A percentile compares a stretch with the other conserved stretches of the same genome.
phyloP scores from a whole-genome alignment of 2,888 invertebrate species.

The Dyspetes luteomarginatus region DNA sequence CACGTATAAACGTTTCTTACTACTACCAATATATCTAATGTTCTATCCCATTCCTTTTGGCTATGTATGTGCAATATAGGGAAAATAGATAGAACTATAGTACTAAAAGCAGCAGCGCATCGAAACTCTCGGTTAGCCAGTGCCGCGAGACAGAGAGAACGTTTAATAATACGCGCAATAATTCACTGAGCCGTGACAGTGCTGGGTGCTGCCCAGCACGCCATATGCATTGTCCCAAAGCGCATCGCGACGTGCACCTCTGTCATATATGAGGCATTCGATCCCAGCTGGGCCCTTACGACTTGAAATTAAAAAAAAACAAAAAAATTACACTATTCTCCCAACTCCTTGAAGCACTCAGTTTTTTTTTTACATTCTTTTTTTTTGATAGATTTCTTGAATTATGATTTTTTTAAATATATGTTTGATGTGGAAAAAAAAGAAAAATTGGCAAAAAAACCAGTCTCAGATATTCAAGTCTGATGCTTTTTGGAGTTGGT shows the following conservation, averaged over 20 bases:
- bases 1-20: conserved; percentile 6
- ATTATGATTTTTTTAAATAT: no score
- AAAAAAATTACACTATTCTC: no score
- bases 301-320: no score
- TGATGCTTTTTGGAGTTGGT: no score
- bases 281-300: no score
- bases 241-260: conserved; percentile 57
- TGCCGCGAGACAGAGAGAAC: conserved; percentile 52
- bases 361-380: no score
- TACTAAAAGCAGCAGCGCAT: conserved; percentile 33
- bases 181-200: conserved; percentile 76
- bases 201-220: conserved; percentile 72
- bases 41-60: conserved; percentile 14
- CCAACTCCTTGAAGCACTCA: no score
- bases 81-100: not conserved
- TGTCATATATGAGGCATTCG: not conserved
- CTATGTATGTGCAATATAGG: not conserved
- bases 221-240: conserved; percentile 73
- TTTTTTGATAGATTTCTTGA: no score
- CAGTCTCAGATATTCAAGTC: no score
- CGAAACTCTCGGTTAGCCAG: conserved; percentile 60
- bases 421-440: no score
- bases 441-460: no score
- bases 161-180: conserved; percentile 77
- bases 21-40: conserved; percentile 15